A percentile compares a stretch with the other conserved stretches of the same genome.
phyloP scores from a whole-genome alignment of 2,113 vertebrate genomes.

The Pyrgilauda ruficollis region DNA sequence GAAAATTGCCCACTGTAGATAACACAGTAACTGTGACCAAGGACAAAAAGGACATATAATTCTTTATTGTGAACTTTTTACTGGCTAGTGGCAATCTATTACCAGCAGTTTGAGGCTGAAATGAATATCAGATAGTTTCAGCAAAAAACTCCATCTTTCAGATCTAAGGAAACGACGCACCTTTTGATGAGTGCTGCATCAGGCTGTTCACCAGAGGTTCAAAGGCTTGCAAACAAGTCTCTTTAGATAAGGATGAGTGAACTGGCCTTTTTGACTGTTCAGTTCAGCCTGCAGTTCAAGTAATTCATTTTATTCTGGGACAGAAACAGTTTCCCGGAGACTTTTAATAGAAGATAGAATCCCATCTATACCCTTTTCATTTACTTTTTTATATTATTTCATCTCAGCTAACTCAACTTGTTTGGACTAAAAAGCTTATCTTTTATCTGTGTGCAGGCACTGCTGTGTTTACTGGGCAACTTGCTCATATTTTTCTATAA shows the following conservation, averaged over 20 bases:
- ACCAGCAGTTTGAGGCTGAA: constrained; percentile 32
- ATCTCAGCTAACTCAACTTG: not conserved
- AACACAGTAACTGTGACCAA: constrained; percentile 48
- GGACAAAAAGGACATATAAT: constrained; percentile 61
- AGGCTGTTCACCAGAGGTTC: constrained; percentile 33
- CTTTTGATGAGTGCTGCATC: constrained; percentile 40
- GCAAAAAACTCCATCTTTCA: constrained; percentile 38
- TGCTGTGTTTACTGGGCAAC: not conserved
- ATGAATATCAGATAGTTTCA: constrained; percentile 38
- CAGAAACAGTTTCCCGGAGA: not conserved
- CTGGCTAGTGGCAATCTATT: constrained; percentile 51
- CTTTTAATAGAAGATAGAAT: not conserved
- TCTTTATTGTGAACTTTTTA: constrained; percentile 48
- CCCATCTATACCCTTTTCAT: not conserved
- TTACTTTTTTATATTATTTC: not conserved
- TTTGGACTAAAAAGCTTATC: not conserved
- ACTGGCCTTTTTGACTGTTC: not conserved
- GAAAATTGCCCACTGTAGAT: constrained; percentile 29
- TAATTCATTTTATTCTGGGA: not conserved
- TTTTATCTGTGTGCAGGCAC: not conserved
- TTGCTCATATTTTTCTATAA: not conserved
- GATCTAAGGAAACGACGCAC: constrained; percentile 10
- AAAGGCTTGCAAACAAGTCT: constrained; percentile 26
- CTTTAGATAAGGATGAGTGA: not conserved
- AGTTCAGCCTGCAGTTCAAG: not conserved